Evolutionary conservation across 35 echinoderm and acorn worm genomes (phyloP).

Genomic region (Strongylocentrotus purpuratus): DNA sequence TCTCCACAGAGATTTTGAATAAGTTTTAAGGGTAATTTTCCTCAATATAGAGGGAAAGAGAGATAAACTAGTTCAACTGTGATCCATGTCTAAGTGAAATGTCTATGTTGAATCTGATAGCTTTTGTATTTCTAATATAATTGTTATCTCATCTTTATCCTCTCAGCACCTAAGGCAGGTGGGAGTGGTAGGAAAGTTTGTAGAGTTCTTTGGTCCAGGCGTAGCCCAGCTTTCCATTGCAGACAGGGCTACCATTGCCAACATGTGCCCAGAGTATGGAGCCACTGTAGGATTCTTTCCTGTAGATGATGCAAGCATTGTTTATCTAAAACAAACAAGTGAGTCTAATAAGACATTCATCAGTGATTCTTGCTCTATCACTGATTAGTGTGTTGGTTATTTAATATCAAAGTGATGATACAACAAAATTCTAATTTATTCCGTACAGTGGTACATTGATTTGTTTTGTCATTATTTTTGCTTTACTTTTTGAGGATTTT

Average conservation of each 20-base stretch:
- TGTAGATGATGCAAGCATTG: slow-evolving; percentile 76
- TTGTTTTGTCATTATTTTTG: too few relatives aligned
- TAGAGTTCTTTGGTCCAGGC: slow-evolving; percentile 98
- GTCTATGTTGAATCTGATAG: background rate
- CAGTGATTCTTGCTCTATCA: too few relatives aligned
- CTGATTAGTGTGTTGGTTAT: too few relatives aligned
- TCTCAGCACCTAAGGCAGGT: slow-evolving; percentile 93
- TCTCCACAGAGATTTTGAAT: too few relatives aligned
- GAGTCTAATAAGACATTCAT: background rate
- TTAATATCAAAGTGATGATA: too few relatives aligned
- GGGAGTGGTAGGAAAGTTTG: slow-evolving; percentile 99
- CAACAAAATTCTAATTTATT: too few relatives aligned
- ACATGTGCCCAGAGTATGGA: slow-evolving; percentile 99
- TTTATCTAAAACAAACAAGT: slow-evolving; percentile 92
- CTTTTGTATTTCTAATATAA: background rate
- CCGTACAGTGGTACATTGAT: too few relatives aligned
- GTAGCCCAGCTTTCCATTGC: slow-evolving; percentile 94
- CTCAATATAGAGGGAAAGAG: too few relatives aligned
- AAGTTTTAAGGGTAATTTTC: too few relatives aligned
- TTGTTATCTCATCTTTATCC: slow-evolving; percentile 14
- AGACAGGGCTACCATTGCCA: slow-evolving; percentile 90
- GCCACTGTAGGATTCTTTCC: slow-evolving; percentile 97
- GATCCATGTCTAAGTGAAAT: too few relatives aligned
- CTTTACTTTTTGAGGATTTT: too few relatives aligned
- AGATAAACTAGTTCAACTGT: too few relatives aligned